A percentile compares a stretch with the other conserved stretches of the same genome.
phyloP scores from a whole-genome alignment of 2,888 invertebrate species.

The Eupithecia vulgata region DNA sequence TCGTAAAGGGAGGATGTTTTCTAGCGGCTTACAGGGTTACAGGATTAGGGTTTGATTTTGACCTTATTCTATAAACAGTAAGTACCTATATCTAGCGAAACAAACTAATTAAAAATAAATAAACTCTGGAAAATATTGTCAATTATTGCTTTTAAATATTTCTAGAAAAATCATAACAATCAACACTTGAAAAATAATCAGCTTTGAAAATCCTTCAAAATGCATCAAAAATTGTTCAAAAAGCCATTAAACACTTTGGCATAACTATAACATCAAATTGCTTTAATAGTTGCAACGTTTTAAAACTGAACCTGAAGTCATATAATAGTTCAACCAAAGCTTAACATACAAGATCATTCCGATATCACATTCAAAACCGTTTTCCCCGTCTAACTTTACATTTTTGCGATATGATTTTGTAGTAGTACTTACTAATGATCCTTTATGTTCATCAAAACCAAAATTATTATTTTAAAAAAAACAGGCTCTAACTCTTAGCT shows the following conservation, averaged over 20 bases:
- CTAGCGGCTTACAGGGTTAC: slow-evolving; percentile 12
- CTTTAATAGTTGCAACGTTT: background rate
- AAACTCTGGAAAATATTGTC: slow-evolving; percentile 69
- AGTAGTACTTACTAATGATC: slow-evolving; percentile 14
- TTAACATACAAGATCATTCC: slow-evolving; percentile 30
- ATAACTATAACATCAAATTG: slow-evolving; percentile 3
- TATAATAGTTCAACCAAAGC: slow-evolving; percentile 11
- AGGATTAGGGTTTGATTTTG: slow-evolving; percentile 10
- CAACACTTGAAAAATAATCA: slow-evolving; percentile 14
- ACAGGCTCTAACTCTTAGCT: background rate
- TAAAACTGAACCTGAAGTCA: background rate
- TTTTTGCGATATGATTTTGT: slow-evolving; percentile 26
- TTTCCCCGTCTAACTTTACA: slow-evolving; percentile 8
- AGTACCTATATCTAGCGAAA: background rate
- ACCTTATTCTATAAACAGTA: slow-evolving; percentile 11
- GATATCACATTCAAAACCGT: slow-evolving; percentile 31
- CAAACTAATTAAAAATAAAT: slow-evolving; percentile 41
- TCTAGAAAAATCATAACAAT: slow-evolving; percentile 19
- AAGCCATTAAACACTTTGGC: slow-evolving; percentile 14
- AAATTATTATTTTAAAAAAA: background rate
- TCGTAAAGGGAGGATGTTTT: slow-evolving; percentile 32
- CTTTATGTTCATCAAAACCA: background rate
- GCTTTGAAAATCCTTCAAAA: slow-evolving; percentile 41
- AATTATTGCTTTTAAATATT: slow-evolving; percentile 60
- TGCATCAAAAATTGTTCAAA: slow-evolving; percentile 36